phyloP scores from a whole-genome alignment of 2,113 vertebrate species.

The Arvicanthis niloticus region DNA sequence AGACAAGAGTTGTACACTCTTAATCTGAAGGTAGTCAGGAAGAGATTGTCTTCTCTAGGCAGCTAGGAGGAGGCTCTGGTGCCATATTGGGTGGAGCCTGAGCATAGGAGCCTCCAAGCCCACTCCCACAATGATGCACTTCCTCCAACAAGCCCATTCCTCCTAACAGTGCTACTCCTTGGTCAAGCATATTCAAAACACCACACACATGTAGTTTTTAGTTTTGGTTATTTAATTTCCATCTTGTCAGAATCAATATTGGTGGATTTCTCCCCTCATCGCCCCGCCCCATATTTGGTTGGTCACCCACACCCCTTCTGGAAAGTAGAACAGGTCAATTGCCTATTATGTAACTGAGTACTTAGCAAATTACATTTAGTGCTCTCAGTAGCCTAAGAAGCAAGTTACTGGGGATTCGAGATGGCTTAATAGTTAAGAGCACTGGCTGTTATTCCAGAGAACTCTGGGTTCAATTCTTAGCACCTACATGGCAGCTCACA shows the following conservation, averaged over 20 bases:
- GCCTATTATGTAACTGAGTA: neutral
- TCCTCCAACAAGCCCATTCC: too few species aligned
- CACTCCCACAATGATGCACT: too few species aligned
- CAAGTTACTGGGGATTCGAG: neutral
- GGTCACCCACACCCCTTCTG: neutral
- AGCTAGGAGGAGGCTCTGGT: too few species aligned
- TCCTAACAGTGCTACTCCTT: too few species aligned
- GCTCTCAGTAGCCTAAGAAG: neutral
- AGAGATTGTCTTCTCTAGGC: too few species aligned
- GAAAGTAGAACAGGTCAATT: neutral
- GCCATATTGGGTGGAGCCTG: too few species aligned
- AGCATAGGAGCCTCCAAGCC: too few species aligned
- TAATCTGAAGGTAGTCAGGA: too few species aligned
- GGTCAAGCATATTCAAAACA: too few species aligned
- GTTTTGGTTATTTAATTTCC: neutral
- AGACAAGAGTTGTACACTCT: too few species aligned
- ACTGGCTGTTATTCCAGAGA: neutral
- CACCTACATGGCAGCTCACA: neutral
- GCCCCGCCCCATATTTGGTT: neutral
- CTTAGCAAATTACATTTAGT: neutral
- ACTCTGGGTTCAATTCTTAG: neutral
- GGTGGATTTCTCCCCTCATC: neutral
- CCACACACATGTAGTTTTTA: neutral
- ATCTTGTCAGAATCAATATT: neutral
- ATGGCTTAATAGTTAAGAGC: neutral